Base-by-base conservation (phyloP, 37 sponge, comb jelly and placozoan genomes). In the Cliona cf. orientalis region DNA sequence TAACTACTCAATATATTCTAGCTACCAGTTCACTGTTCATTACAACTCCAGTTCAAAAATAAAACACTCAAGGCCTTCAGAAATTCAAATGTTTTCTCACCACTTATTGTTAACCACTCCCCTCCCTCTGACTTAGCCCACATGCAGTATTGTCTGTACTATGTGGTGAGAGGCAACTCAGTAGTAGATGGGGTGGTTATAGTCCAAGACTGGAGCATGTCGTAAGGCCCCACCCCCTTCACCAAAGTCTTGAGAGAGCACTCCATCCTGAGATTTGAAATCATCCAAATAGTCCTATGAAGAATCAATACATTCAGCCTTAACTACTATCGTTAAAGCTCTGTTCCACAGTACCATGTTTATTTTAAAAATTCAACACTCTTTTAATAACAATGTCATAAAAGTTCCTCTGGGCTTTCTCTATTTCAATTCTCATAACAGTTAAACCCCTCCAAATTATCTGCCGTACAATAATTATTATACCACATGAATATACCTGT, bases 261-360 rank as follows among this genome's bases (percentile, higher is more conserved):
- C 43, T 7, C 81, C 80, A 61, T 87, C 88, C 75, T 92, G 93
- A 37, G 93, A 92, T 31, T 72, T 65, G 7, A 71, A 64, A 58
- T 84, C 77, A 7, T 78, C 79, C 46, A 86, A 65, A 34, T 39
- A 72, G 41, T 76, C 75, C 77, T 72, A 31, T 14, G 57, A n/a
- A 33, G 23, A 61, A 43, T 0, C 53, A 70, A 73, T 0, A 83
- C 29, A 37, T 62, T 42, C 45, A 34, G 66, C 33, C 19, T 9
- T 61, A 21, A 61, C 26, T 21, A 21, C 11, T 11, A 11, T 49
- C 55, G 11, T n/a, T n/a, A n/a, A n/a, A n/a, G n/a, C n/a, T n/a
- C n/a, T n/a, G n/a, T n/a, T n/a, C n/a, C n/a, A n/a, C n/a, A n/a
- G n/a, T n/a, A n/a, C n/a, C n/a, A n/a, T n/a, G n/a, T n/a, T n/a